These are phyloP conservation scores for Pharmacophagus antenor DNA, from an alignment of 2,888 invertebrate species.

Conservation along the genomic window DNA sequence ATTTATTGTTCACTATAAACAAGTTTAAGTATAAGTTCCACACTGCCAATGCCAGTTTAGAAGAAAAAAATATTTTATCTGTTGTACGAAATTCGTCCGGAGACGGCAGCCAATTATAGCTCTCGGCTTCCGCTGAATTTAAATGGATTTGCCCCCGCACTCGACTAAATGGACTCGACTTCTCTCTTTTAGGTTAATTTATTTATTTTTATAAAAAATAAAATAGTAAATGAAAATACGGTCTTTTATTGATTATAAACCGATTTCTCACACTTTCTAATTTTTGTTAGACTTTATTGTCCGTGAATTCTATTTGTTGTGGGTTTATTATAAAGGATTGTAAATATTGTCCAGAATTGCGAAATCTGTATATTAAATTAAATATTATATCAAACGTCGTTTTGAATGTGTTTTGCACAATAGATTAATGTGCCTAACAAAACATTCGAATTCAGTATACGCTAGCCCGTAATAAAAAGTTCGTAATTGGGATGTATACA, in stretches of 20 bases:
- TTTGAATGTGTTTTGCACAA: too few relatives aligned
- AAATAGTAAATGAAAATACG: conserved; percentile 35
- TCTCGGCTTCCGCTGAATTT: conserved; percentile 40
- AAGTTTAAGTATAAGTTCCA: conserved; percentile 9
- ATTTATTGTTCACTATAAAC: conserved; percentile 6
- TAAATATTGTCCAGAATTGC: too few relatives aligned
- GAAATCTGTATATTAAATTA: too few relatives aligned
- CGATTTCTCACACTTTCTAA: not conserved
- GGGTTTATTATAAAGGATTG: too few relatives aligned
- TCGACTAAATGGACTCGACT: conserved; percentile 38
- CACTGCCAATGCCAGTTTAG: conserved; percentile 5
- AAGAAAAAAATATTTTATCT: conserved; percentile 27
- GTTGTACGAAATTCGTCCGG: conserved; percentile 24
- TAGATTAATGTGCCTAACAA: too few relatives aligned
- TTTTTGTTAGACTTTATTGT: not conserved
- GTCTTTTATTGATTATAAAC: conserved; percentile 12
- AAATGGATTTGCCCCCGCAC: conserved; percentile 40
- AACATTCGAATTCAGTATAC: too few relatives aligned
- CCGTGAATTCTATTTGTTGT: too few relatives aligned
- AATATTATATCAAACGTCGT: too few relatives aligned
- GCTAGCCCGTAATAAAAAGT: too few relatives aligned
- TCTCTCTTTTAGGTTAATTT: conserved; percentile 41
- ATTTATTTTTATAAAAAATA: conserved; percentile 48
- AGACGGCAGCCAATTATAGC: conserved; percentile 39
- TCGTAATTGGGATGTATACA: too few relatives aligned